Evolutionary conservation across 1,140 invertebrate genomes (phyloP), one percentile per base, ranked within the genome.

Genomic region (Samia ricini): DNA sequence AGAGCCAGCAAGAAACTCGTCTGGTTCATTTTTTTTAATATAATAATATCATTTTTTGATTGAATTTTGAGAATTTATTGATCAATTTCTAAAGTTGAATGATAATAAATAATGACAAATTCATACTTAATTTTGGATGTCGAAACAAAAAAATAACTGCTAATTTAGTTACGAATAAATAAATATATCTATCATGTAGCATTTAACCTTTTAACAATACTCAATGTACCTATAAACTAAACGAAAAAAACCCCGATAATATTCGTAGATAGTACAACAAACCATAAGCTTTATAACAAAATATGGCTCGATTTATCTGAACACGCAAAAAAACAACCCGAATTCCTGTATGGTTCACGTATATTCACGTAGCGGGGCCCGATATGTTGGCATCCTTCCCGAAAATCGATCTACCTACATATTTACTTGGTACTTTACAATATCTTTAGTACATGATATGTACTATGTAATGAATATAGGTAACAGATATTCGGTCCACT

Each of bases 371-470:
- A 21, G 7, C 22, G 20, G 2, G 10, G 20, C 0, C 7, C 50
- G 50, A 52, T 52, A 52, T 23, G 50, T 52, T 52, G 50, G 50
- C 50, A 52, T 52, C 22, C 50, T 19, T 52, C 50, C 33, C 50
- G 50, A 52, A 52, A 52, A 52, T 52, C 50, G 50, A 52, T 52
- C 50, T 52, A 23, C 50, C 50, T 22, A 52, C 49, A 18, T 52
- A 4, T 42, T 10, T 36, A 36, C 33, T 36, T n/a, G 4, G 12
- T 12, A 36, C 33, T 42, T 15, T 15, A 42, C 33, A 42, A 15
- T 8, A 10, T 12, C 33, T 15, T 42, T 4, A n/a, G n/a, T n/a
- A n/a, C n/a, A n/a, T n/a, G n/a, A 12, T 42, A 10, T 15, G 12
- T 42, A 26, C 3, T n/a, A n/a, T n/a, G n/a, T n/a, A n/a, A n/a